Evolutionary conservation across 35 echinoderm and acorn worm species (phyloP), one percentile per base, ranked within the genome.

Genomic region (Ptychodera flava): DNA sequence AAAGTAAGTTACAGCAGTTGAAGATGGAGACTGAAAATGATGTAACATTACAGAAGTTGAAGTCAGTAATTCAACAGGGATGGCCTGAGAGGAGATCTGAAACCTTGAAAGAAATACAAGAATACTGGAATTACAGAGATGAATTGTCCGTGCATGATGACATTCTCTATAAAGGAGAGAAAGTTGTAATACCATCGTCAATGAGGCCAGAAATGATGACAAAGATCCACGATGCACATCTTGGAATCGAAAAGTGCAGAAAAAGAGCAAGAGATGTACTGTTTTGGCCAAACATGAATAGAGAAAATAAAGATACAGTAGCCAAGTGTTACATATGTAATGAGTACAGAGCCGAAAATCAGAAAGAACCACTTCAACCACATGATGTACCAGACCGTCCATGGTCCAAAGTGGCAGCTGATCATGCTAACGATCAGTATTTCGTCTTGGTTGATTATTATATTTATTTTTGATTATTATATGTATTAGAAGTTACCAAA

Each of bases 321-420:
- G 28, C 36, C 16, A 22, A 84, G 6, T 94, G 93, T 31, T 31
- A 78, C 0, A 85, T 77, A 38, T 94, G 93, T 81, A 85, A 91
- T 81, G 82, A 93, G 79, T 64, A 79, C 78, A 37, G 64, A 34
- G 29, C 33, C 14, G 37, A 28, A 1, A 82, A 90, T 36, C 88
- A 87, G 22, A 82, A 34, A 52, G 92, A 93, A 83, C 33, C 77
- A 16, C 35, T 95, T 29, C 78, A 84, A 0, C 86, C 52, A 53
- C 93, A 95, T 35, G 89, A 91, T 33, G 16, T 92, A 0, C 93
- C 93, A n/a, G 91, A 89, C 0, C 77, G 86, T 75, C 86, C 84
- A 32, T 95, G 90, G 90, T 90, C 91, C 38, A 88, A 77, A 77
- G 15, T n/a, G 15, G n/a, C 75, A n/a, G 15, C 15, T 15, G 15